Base-by-base conservation (phyloP, 2,797 vertebrate species). In the Smutsia temminckii region DNA sequence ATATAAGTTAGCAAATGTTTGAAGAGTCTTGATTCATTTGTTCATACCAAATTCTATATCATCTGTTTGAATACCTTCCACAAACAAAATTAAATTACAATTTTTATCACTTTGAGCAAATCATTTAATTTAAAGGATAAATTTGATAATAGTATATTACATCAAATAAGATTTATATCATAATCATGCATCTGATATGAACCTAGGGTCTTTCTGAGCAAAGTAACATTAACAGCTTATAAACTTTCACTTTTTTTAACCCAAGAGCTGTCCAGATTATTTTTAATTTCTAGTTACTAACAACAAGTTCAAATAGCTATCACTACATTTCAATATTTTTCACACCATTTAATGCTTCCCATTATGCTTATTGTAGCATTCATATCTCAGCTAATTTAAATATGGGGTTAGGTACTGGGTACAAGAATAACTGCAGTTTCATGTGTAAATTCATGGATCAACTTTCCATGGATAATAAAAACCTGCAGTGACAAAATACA, bases 201-300 rank as follows among this genome's bases (percentile, higher is more conserved):
- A 79, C 0, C 7, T 63, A 74, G 9, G 34, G 32, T 29, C 85
- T 92, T 77, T 75, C 57, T 92, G 5, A 74, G 8, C 21, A 72
- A 86, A 79, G 86, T 83, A 86, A 57, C 17, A 77, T 5, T 63
- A 78, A 71, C 40, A 53, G n/a, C 29, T 93, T 55, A 91, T 85
- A 95, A 74, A 81, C 3, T 17, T 96, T 72, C 37, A 18, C 0
- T 46, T 80, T 69, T 89, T 49, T 78, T 32, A 49, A 89, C 18
- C 3, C n/a, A 57, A 77, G 5, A 61, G 42, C 20, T 84, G 8
- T 59, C 32, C 32, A 71, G 59, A 23, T 72, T 72, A 84, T 55
- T 92, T 93, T 66, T 59, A 72, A 78, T 94, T 95, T 29, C 34
- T 34, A 68, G 18, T 87, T 85, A 57, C 42, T 69, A 29, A 91